Base-by-base conservation (phyloP, 1,140 invertebrate genomes). In the Thrips palmi region DNA sequence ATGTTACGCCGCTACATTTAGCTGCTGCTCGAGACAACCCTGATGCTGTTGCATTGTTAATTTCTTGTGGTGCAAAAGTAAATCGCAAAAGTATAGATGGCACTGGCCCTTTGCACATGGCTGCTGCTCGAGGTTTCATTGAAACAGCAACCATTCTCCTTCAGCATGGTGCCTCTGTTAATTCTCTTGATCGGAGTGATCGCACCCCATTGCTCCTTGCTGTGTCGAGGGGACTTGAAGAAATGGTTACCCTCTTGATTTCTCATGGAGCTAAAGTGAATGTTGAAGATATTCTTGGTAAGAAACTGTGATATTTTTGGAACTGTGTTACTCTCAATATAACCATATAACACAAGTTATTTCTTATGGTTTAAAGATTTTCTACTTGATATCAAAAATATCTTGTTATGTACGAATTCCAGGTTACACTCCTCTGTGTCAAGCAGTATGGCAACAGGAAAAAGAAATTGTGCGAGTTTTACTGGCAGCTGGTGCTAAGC, bases 151-250 rank as follows among this genome's bases (percentile, higher is more conserved):
- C 60, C 20, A 42, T 67, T 17, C 51, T 77, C 22, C 47, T 77
- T 4, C 55, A 65, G 25, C 51, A 56, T n/a, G 64, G 63, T 18
- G 60, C 65, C n/a, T 60, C 67, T 47, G 53, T 72, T 17, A 67
- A 73, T 48, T 57, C 59, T 10, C 51, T 65, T n/a, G 67, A 71
- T 48, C 52, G 62, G 19, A 57, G 60, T 8, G 68, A 70, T 25
- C 54, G 64, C 33, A 70, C 68, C 3, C 62, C 68, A 0, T 46
- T 73, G n/a, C 62, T 62, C 40, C 46, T 61, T 14, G 67, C 69
- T 8, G 61, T 67, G 14, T 54, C 54, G 2, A 50, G 62, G 35
- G 53, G 56, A 17, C 49, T 64, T 42, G 47, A 56, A 28, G 56
- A 60, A 18, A 51, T 64, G 24, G 65, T 64, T 2, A 43, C 51